phyloP scores from a whole-genome alignment of 2,797 vertebrate genomes.

The Clarias pachynema region DNA sequence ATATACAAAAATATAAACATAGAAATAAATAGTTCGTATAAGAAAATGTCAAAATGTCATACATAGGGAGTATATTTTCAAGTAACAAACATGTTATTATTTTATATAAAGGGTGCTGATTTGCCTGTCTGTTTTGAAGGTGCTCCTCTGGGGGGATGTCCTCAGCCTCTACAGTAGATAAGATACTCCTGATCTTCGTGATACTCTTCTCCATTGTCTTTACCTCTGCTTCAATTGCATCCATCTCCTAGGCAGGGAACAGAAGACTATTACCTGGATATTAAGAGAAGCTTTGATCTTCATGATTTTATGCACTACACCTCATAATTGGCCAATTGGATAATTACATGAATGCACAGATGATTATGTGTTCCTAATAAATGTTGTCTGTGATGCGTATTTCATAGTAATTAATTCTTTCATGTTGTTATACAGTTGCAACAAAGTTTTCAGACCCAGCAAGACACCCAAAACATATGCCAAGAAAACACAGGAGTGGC shows the following conservation, averaged over 20 bases:
- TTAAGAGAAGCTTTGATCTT: background rate
- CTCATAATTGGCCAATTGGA: background rate
- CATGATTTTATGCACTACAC: background rate
- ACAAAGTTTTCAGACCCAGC: no score
- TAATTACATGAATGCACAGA: background rate
- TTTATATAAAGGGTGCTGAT: background rate
- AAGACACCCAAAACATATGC: no score
- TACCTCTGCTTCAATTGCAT: constrained; percentile 84
- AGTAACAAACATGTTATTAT: background rate
- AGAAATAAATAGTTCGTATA: no score
- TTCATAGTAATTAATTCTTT: background rate
- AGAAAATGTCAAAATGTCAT: no score
- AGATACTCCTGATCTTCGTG: constrained; percentile 82
- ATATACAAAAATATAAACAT: no score
- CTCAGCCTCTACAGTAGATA: constrained; percentile 80
- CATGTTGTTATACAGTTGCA: no score
- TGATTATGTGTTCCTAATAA: background rate
- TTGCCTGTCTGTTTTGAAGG: constrained; percentile 73
- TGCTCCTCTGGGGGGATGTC: constrained; percentile 80
- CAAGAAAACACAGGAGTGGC: no score
- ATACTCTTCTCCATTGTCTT: constrained; percentile 85
- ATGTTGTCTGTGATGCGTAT: background rate
- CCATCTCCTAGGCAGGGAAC: constrained; percentile 77
- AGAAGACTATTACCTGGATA: background rate
- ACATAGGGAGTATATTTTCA: background rate